Percentiles rank a stretch among this genome's conserved stretches.
Evolutionary conservation across 2,888 invertebrate genomes (phyloP).

Genomic region (Ormyrus thymus): DNA sequence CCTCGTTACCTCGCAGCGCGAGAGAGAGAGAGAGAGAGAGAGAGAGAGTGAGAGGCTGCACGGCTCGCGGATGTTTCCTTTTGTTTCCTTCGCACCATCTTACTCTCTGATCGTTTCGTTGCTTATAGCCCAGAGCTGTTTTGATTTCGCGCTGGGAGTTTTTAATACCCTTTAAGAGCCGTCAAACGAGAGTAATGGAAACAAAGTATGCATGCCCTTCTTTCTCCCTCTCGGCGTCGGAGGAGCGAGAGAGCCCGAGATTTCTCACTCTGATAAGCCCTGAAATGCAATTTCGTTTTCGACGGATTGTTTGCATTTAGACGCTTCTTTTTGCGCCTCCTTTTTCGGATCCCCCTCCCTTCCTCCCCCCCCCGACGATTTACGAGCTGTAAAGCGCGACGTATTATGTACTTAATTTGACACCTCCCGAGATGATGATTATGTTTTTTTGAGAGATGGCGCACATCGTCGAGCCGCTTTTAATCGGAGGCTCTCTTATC

Average conservation of each 20-base stretch:
- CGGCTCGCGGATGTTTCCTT: constrained; percentile 37
- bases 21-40: constrained; percentile 1
- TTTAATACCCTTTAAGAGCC: constrained; percentile 57
- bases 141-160: constrained; percentile 53
- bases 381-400: constrained; percentile 15
- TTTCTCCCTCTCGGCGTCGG: constrained; percentile 19
- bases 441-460: too few relatives aligned
- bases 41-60: constrained; percentile 25
- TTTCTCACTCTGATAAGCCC: constrained; percentile 56
- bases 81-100: constrained; percentile 57
- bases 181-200: constrained; percentile 58
- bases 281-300: constrained; percentile 57
- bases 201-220: constrained; percentile 56
- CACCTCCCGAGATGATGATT: background rate
- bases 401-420: constrained; percentile 45
- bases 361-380: background rate
- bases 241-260: constrained; percentile 20
- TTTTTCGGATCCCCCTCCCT: background rate
- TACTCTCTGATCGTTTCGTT: constrained; percentile 48
- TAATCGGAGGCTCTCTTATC: too few relatives aligned
- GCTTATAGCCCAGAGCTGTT: constrained; percentile 49
- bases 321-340: constrained; percentile 26
- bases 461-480: too few relatives aligned
- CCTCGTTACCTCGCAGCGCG: background rate
- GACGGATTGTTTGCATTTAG: constrained; percentile 56